Base-by-base conservation (phyloP, 2,113 vertebrate species). In the Calypte anna region DNA sequence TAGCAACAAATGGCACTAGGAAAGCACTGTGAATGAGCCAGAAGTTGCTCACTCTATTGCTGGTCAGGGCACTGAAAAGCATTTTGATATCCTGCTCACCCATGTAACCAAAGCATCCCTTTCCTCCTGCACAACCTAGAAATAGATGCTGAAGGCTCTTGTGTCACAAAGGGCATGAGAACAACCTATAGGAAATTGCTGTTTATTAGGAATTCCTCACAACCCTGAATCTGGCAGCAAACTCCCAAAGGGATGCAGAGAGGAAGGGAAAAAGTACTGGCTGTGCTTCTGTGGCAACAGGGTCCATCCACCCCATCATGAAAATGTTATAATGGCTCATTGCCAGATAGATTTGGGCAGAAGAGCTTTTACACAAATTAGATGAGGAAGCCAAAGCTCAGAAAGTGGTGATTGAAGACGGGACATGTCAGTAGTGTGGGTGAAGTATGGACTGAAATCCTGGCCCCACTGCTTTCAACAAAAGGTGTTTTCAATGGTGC, bases 381-480 rank as follows among this genome's bases (percentile, higher is more conserved):
- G 24, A 14, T n/a, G 61, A 69, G 33, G 54, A 82, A 12, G 19
- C 24, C 48, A 27, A 43, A 48, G 51, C 23, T 23, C 43, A 43
- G 53, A 17, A 58, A 44, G 36, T 33, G 46, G 16, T 25, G 40
- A 8, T 0, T 58, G 63, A n/a, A 10, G 84, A 38, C 10, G 6
- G 44, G 6, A 7, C 18, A 6, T 40, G 38, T 31, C 59, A 57
- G 8, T 15, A 75, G 25, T 64, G n/a, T 14, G 64, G 27, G 17
- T 73, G 54, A 27, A 13, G 48, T 2, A 7, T 2, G 3, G 74
- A 36, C 62, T 89, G 36, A 74, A 85, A 48, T 33, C 31, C 33
- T 81, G 70, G 7, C 38, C 51, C 23, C 1, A 0, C 25, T 19
- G 53, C 11, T 2, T 4, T 22, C 46, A 21, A 0, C 0, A 0